Percentiles rank a stretch among this genome's conserved stretches.
phyloP scores from a whole-genome alignment of 2,797 vertebrate species.

The Sebastes kiyomatsui region DNA sequence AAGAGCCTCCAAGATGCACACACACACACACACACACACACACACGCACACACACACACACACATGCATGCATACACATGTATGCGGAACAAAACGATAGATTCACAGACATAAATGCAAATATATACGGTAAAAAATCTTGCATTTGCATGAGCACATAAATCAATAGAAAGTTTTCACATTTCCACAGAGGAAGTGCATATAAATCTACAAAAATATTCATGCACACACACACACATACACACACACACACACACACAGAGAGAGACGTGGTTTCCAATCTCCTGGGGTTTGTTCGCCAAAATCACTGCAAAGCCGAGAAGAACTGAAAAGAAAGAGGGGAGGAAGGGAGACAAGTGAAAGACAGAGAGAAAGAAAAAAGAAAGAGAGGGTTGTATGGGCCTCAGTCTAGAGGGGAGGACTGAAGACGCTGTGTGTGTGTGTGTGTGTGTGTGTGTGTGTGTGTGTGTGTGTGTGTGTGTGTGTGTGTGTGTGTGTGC shows the following conservation, averaged over 20 bases:
- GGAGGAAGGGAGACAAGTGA: slow-evolving; percentile 49
- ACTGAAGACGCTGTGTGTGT: slow-evolving; percentile 45
- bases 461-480: slow-evolving; percentile 24
- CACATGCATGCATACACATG: neutral
- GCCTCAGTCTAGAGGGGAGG: slow-evolving; percentile 44
- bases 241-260: neutral
- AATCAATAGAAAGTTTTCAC: neutral
- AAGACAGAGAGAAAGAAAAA: slow-evolving; percentile 3
- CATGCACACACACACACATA: slow-evolving; percentile 5
- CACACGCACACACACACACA: neutral
- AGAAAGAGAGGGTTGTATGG: slow-evolving; percentile 62
- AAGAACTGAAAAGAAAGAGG: slow-evolving; percentile 19
- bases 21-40: neutral
- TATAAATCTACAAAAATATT: neutral
- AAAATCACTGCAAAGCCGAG: slow-evolving; percentile 43
- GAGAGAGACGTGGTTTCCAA: slow-evolving; percentile 20
- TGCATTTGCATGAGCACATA: neutral
- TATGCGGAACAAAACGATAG: neutral
- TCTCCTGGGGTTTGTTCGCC: slow-evolving; percentile 55
- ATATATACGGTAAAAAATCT: neutral
- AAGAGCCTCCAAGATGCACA: slow-evolving; percentile 26
- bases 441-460: slow-evolving; percentile 40
- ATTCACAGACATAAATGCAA: neutral
- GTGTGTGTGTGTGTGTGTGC: slow-evolving; percentile 18
- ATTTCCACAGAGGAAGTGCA: neutral